Evolutionary conservation across 2,113 vertebrate species (phyloP), one percentile per base, ranked within the genome.

Genomic region (Alethe castanea): DNA sequence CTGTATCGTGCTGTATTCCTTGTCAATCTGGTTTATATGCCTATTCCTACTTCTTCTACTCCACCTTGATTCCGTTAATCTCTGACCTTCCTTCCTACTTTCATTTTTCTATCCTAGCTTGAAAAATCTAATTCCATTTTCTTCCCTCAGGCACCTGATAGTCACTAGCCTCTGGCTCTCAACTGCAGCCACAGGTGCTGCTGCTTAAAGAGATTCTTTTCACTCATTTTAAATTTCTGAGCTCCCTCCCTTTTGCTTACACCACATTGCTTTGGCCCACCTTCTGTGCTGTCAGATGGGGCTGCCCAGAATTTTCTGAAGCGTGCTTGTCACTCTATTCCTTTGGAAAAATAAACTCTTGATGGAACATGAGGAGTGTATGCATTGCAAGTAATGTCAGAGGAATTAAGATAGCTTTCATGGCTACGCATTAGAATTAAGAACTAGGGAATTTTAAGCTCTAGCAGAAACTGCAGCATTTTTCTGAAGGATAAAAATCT

Each of bases 401-500:
- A 57, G 40, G 38, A 78, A 44, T 60, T 87, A 64, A 60, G 19
- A 25, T 29, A 16, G 14, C 44, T 86, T 60, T 76, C 50, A 12
- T 47, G 14, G 57, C 38, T 76, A 31, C 88, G 76, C 40, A 69
- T 88, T 79, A 62, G 56, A 85, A 62, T 67, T 94, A 93, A 90
- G 61, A 71, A 47, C 47, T 47, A 26, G 65, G 42, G 74, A 93
- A 93, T 94, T 78, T 87, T 85, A 95, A 93, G 78, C 73, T 74
- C 12, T 35, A 35, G 56, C 61, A 92, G 85, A 87, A 95, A 42
- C 22, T 11, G 65, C 33, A 84, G 17, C 38, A 14, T 74, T 90
- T 90, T 94, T 85, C 69, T 60, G 40, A 90, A 67, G 52, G 65
- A 79, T 31, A 31, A 53, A 19, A 53, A 31, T 40, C n/a, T 66